Evolutionary conservation across 2,113 vertebrate genomes (phyloP), one percentile per base, ranked within the genome.

Genomic region (Oenanthe melanoleuca): DNA sequence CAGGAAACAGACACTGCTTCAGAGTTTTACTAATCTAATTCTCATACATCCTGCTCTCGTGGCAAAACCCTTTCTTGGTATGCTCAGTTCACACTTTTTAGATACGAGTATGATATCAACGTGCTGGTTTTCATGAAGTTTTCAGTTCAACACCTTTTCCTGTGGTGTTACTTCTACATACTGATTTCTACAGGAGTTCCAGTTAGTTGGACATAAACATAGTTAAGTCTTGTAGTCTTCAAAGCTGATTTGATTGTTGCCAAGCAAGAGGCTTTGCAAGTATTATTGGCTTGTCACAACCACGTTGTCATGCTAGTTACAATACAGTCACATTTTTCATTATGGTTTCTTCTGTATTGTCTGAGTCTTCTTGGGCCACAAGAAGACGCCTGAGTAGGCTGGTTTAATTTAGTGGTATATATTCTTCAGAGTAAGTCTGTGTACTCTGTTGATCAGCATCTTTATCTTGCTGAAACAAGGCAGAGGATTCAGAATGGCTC

Each of bases 81-180:
- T 7, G 33, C 57, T 44, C 28, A 57, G 56, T 73, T 24, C n/a
- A 53, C 0, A 0, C 9, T 83, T 65, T 15, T 59, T 34, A n/a
- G 28, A 64, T 9, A 49, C 13, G 9, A 6, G 24, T 22, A 44
- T 25, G 7, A 37, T 29, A 84, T 21, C 13, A 77, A 47, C 7
- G 12, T 22, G 5, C 2, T 28, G 4, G 6, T 34, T 73, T 91
- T 87, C 37, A 18, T 42, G 37, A 80, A 20, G 15, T 66, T 87
- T 72, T 53, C 11, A 20, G 21, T 66, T 85, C 44, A 92, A 34
- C 44, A 52, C 3, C 24, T 57, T 86, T 45, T 38, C 38, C 22
- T 66, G 7, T 9, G 4, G 14, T 40, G 19, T 59, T 55, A 50
- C 10, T 28, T 40, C 37, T 60, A 77, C n/a, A 42, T 12, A 9